phyloP scores from a whole-genome alignment of 1,140 invertebrate species.

The Pseudomyrmex dendroicus region DNA sequence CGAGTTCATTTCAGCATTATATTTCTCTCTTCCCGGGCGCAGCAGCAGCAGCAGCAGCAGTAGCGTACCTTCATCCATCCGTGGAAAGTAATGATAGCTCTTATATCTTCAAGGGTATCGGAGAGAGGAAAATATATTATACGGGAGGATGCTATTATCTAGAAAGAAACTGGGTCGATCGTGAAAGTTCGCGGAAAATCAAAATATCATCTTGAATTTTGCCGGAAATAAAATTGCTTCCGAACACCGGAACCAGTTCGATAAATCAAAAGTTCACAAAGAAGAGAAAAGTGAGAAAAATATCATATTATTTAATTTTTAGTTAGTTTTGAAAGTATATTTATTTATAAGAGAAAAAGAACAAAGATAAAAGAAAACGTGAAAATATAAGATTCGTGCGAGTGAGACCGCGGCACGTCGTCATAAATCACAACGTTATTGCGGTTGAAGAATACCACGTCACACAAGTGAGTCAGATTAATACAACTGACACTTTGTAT shows the following conservation, averaged over 20 bases:
- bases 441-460: neutral
- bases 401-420: too few relatives aligned
- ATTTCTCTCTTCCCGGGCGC: conserved; percentile 31
- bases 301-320: neutral
- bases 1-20: conserved; percentile 52
- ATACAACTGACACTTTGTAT: neutral
- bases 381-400: neutral
- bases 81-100: conserved; percentile 50
- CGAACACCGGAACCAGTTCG: neutral
- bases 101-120: conserved; percentile 39
- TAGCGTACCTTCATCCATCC: conserved; percentile 19
- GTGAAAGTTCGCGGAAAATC: neutral
- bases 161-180: conserved; percentile 18
- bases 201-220: conserved; percentile 14
- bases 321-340: neutral
- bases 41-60: neutral
- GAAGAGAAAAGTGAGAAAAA: too few relatives aligned
- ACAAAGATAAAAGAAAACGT: neutral
- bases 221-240: conserved; percentile 3
- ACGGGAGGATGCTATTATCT: conserved; percentile 4
- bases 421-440: neutral
- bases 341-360: neutral
- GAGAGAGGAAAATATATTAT: conserved; percentile 28
- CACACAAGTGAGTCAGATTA: neutral
- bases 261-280: too few relatives aligned